Evolutionary conservation across 2,888 invertebrate species (phyloP).

Genomic region (Caenorhabditis parvicauda): DNA sequence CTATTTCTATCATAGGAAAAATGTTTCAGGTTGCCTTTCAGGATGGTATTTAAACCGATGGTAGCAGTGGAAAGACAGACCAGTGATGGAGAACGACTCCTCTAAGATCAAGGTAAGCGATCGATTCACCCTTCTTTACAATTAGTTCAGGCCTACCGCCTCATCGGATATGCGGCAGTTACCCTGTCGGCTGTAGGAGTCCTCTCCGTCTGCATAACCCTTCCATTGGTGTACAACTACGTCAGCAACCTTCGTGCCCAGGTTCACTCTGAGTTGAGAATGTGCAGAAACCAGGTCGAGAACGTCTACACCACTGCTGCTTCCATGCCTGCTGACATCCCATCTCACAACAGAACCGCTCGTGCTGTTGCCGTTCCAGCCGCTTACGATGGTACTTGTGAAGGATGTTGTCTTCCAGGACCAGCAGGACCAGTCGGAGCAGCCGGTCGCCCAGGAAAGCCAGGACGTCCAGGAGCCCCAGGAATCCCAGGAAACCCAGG

Average conservation of each 20-base stretch:
- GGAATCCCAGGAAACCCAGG: slow-evolving; percentile 43
- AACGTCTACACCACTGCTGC: slow-evolving; percentile 27
- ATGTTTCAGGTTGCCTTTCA: too few relatives aligned
- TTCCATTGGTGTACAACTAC: slow-evolving; percentile 28
- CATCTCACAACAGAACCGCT: slow-evolving; percentile 39
- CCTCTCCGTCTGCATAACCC: slow-evolving; percentile 30
- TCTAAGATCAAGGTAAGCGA: too few relatives aligned
- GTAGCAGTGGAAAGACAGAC: too few relatives aligned
- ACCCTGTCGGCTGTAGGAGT: slow-evolving; percentile 30
- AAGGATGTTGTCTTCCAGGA: slow-evolving; percentile 29
- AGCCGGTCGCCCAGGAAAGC: slow-evolving; percentile 19
- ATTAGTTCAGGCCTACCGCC: slow-evolving; percentile 35
- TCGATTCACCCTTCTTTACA: too few relatives aligned
- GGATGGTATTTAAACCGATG: too few relatives aligned
- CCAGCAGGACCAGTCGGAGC: slow-evolving; percentile 30
- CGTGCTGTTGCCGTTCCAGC: slow-evolving; percentile 37
- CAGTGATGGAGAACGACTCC: too few relatives aligned
- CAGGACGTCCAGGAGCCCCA: slow-evolving; percentile 35
- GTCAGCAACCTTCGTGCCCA: slow-evolving; percentile 25
- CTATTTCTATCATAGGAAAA: too few relatives aligned
- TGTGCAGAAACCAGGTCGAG: slow-evolving; percentile 28
- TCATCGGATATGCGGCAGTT: slow-evolving; percentile 33
- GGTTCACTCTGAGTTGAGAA: slow-evolving; percentile 23
- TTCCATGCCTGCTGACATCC: slow-evolving; percentile 21
- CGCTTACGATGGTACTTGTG: slow-evolving; percentile 15